Evolutionary conservation across 30 jellyfish, hydroid and myxozoan genomes (phyloP), one percentile per base, ranked within the genome.

Genomic region (Euphysa ruthae): DNA sequence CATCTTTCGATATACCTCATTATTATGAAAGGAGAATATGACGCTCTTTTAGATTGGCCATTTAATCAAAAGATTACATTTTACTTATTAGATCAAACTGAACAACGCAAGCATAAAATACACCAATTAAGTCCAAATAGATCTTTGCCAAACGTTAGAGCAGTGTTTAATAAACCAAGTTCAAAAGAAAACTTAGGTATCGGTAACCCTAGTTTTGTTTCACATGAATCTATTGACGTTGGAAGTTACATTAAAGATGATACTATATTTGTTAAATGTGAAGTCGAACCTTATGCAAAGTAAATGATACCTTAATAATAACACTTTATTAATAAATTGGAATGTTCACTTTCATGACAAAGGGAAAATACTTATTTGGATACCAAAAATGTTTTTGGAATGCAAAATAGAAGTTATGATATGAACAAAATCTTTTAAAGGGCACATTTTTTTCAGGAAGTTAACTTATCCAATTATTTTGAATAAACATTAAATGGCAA

Each of bases 81-180:
- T 70, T 72, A 71, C 42, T 55, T 85, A 61, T 77, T 85, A 31
- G 96, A 85, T 64, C 96, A 85, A 49, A 78, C 93, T 1, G 96
- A 77, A 19, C 94, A 85, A 54, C 58, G 96, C 21, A 85, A 85
- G 71, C 92, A 85, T 50, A 85, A 85, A 56, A 62, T 78, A 74
- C 96, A 85, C 32, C 96, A 85, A 65, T 71, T 85, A n/a, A 85
- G 93, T 61, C 96, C 96, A 4, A 85, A 85, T 64, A 61, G 96
- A 25, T 77, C 96, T 8, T 77, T 85, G 20, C 96, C 96, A 14
- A 85, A 85, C 29, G 96, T 85, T 18, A 77, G 86, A 68, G 94
- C 96, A 12, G 96, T 85, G 20, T 85, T 85, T 78, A 85, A 85
- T 71, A 58, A 88, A 61, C 96, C 96, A 14, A 56, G 84, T 1